phyloP scores from a whole-genome alignment of 2,113 vertebrate species.

The Verasper variegatus region DNA sequence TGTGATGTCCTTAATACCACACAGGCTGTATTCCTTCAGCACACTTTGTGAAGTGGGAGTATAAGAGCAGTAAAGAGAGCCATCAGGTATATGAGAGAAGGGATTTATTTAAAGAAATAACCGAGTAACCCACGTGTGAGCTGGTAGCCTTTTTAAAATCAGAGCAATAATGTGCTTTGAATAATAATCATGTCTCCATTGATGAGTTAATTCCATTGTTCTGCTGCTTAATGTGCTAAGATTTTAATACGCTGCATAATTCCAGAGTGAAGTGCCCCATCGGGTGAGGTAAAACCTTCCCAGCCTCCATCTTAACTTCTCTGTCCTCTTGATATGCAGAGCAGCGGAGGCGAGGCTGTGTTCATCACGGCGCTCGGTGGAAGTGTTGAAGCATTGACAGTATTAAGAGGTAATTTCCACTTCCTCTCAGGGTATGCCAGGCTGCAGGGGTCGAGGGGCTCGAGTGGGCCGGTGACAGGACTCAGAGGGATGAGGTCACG shows the following conservation, averaged over 20 bases:
- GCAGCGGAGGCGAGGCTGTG: constrained; percentile 43
- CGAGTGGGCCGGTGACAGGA: constrained; percentile 59
- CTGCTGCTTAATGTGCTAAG: constrained; percentile 43
- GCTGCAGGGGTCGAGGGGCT: constrained; percentile 48
- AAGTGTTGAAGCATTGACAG: constrained; percentile 56
- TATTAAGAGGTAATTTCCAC: constrained; percentile 67
- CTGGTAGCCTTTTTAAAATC: constrained; percentile 18
- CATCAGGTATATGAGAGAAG: constrained; percentile 37
- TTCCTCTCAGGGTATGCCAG: constrained; percentile 38
- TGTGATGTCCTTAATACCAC: constrained; percentile 50
- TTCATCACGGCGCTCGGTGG: constrained; percentile 35
- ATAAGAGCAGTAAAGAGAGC: constrained; percentile 26
- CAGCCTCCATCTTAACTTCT: constrained; percentile 12
- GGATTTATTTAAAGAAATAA: constrained; percentile 45
- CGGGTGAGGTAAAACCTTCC: constrained; percentile 44
- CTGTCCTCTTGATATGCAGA: constrained; percentile 42
- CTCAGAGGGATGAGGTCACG: constrained; percentile 65
- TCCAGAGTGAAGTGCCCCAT: constrained; percentile 21
- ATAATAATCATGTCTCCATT: constrained; percentile 26
- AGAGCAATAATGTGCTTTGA: constrained; percentile 27
- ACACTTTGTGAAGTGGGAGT: constrained; percentile 28
- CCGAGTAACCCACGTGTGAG: constrained; percentile 1
- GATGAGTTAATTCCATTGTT: constrained; percentile 13
- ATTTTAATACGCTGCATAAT: constrained; percentile 53
- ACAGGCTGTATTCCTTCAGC: constrained; percentile 43